phyloP scores from a whole-genome alignment of 2,888 invertebrate species.

The Spilarctia lutea region DNA sequence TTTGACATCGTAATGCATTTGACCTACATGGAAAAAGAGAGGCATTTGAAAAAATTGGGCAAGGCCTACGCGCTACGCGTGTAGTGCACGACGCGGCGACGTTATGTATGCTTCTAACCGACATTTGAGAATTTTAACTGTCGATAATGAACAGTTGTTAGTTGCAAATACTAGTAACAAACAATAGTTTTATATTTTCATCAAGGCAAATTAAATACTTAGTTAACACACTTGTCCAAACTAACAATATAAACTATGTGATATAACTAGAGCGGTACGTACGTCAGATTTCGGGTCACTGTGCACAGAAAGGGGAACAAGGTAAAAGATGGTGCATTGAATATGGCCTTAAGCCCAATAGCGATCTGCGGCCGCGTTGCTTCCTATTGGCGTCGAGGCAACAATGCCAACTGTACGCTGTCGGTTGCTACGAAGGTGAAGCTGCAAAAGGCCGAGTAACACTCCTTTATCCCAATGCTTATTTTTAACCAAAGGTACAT shows the following conservation, averaged over 20 bases:
- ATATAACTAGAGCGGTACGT: slow-evolving; percentile 34
- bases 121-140: slow-evolving; percentile 28
- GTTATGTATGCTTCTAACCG: slow-evolving; percentile 22
- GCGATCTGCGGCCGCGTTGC: slow-evolving; percentile 82
- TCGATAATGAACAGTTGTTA: slow-evolving; percentile 24
- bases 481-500: slow-evolving; percentile 24
- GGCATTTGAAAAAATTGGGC: slow-evolving; percentile 71
- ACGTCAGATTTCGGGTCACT: slow-evolving; percentile 78
- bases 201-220: background rate
- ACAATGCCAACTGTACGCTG: slow-evolving; percentile 78
- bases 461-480: slow-evolving; percentile 57
- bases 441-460: slow-evolving; percentile 77
- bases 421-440: slow-evolving; percentile 78
- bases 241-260: slow-evolving; percentile 18
- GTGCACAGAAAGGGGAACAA: slow-evolving; percentile 83
- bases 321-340: slow-evolving; percentile 87
- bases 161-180: slow-evolving; percentile 5
- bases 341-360: slow-evolving; percentile 86
- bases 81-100: slow-evolving; percentile 45
- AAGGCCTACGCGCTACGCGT: slow-evolving; percentile 56
- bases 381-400: slow-evolving; percentile 85
- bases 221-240: background rate
- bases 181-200: background rate
- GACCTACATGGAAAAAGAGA: slow-evolving; percentile 77
- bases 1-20: slow-evolving; percentile 81